A percentile compares a stretch with the other conserved stretches of the same genome.
These are phyloP conservation scores for Cricetomys ansorgei DNA, from an alignment of 2,113 vertebrate species.

Conservation along the genomic window DNA sequence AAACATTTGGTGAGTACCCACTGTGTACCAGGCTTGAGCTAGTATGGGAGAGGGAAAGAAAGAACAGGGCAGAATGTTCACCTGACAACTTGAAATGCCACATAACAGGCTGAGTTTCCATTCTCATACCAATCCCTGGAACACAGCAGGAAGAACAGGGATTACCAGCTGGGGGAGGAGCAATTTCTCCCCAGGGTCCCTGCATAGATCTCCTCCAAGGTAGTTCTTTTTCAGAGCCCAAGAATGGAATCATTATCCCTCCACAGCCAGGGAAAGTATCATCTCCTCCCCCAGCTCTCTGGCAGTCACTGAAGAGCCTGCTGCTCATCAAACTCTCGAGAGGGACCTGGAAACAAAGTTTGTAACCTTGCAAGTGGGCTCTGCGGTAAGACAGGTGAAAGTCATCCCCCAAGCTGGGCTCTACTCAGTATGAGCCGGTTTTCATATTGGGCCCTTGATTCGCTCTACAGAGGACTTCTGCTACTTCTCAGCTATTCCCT, in stretches of 20 bases:
- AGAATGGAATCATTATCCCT: conserved; percentile 33
- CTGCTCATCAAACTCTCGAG: not conserved
- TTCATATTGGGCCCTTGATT: not conserved
- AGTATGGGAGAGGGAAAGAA: not conserved
- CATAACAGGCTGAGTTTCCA: not conserved
- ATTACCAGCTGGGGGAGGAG: not conserved
- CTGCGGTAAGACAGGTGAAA: not conserved
- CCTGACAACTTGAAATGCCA: conserved; percentile 17
- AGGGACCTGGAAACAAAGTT: not conserved
- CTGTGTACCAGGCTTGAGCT: not conserved
- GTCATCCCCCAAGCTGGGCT: not conserved
- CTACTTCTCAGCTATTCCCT: not conserved
- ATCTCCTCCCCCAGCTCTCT: not conserved
- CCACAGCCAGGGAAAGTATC: not conserved
- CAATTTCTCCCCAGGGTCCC: no score
- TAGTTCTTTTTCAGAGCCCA: conserved; percentile 27
- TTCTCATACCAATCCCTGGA: conserved; percentile 55
- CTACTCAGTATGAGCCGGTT: not conserved
- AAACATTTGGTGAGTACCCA: conserved; percentile 17
- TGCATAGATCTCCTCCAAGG: not conserved
- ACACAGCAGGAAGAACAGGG: conserved; percentile 45
- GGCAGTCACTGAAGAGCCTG: not conserved
- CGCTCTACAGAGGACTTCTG: not conserved
- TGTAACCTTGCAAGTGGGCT: not conserved
- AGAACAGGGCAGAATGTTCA: not conserved